Conservation (phyloP, 2,113 vertebrate genomes). For the Fukomys damarensis region DNA sequence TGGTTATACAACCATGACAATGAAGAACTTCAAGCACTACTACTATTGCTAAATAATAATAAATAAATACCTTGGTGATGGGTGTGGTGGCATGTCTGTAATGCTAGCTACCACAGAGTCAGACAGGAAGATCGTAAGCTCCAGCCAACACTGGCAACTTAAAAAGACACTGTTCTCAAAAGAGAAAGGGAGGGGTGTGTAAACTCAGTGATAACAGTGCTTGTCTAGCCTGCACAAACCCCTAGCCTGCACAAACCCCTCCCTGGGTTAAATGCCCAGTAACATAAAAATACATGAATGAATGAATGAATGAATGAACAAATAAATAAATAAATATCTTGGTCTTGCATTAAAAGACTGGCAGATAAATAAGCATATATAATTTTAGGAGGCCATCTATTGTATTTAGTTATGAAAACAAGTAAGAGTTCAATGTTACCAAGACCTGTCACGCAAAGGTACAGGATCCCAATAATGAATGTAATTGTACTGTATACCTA, state of each 20-base stretch:
- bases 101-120: background rate
- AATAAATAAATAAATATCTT: background rate
- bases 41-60: conserved; percentile 5
- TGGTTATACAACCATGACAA: conserved; percentile 19
- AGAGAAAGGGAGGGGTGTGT: background rate
- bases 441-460: too few species aligned
- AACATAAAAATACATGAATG: background rate
- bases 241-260: background rate
- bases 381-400: conserved; percentile 27
- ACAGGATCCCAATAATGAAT: too few species aligned
- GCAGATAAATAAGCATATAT: background rate
- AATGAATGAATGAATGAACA: too few species aligned
- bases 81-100: background rate
- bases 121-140: background rate
- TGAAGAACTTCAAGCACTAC: background rate
- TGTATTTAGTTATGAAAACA: conserved; percentile 28
- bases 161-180: background rate
- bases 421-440: background rate
- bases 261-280: background rate
- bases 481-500: too few species aligned
- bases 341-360: background rate
- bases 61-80: background rate
- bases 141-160: background rate
- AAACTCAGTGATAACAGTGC: background rate
- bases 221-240: background rate